phyloP scores from a whole-genome alignment of 2,888 invertebrate species.

The Scelioninae gen. 2 region DNA sequence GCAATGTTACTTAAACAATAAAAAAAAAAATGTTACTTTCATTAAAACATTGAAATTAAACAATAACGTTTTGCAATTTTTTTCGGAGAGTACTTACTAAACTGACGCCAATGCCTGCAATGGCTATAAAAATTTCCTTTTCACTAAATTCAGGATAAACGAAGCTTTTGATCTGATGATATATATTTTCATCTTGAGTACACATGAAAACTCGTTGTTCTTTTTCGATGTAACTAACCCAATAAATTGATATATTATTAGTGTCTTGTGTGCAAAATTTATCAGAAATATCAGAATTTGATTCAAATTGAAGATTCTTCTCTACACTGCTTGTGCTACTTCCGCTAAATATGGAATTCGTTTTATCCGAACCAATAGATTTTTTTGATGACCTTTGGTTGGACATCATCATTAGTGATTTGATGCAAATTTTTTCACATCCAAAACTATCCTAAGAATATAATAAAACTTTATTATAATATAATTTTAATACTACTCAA shows the following conservation, averaged over 20 bases:
- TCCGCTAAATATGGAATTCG: too few relatives aligned
- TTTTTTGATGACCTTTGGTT: constrained; percentile 49
- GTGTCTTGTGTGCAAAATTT: constrained; percentile 77
- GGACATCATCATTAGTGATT: constrained; percentile 65
- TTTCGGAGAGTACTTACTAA: too few relatives aligned
- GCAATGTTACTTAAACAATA: too few relatives aligned
- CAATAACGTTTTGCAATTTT: too few relatives aligned
- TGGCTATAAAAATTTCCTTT: constrained; percentile 82
- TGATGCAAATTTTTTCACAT: constrained; percentile 83
- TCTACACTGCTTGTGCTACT: constrained; percentile 79
- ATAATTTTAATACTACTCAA: too few relatives aligned
- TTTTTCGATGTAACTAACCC: constrained; percentile 87
- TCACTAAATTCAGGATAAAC: constrained; percentile 83
- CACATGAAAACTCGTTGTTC: constrained; percentile 85
- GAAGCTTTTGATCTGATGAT: constrained; percentile 67
- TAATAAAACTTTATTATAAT: background rate
- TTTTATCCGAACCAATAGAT: constrained; percentile 31
- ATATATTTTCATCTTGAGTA: constrained; percentile 84
- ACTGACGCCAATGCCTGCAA: constrained; percentile 82
- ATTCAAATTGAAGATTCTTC: constrained; percentile 73
- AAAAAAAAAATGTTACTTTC: background rate
- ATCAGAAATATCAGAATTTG: constrained; percentile 15
- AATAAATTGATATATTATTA: constrained; percentile 87
- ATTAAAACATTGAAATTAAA: too few relatives aligned
- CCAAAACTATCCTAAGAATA: constrained; percentile 76